Evolutionary conservation across 2,888 invertebrate genomes (phyloP), one percentile per base, ranked within the genome.

Genomic region (Drosophila falleni): DNA sequence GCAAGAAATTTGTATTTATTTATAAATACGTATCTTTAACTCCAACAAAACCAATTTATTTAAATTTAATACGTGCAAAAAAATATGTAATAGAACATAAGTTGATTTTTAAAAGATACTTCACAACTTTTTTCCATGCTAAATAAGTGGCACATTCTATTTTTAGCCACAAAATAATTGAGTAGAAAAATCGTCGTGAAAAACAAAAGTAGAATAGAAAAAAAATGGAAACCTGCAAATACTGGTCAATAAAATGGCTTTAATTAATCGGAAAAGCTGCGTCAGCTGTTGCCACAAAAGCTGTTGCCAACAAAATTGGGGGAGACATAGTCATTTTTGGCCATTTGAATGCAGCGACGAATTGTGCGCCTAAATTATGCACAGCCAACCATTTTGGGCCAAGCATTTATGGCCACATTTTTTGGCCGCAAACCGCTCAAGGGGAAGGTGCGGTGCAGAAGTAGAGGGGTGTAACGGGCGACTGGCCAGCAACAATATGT

Each of bases 311-410:
- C 51, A 39, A 66, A 69, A 56, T 70, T 74, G 47, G 41, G 29
- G 11, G 61, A 44, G 31, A 55, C 63, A 58, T 61, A 64, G 68
- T 61, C 54, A 46, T 56, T 23, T 46, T 54, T 51, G 47, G 51
- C 54, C 68, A 79, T 80, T 78, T 72, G 72, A 79, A 81, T 87
- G 86, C 80, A 76, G 61, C 75, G 78, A 76, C 79, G 87, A 89
- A 81, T 88, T 82, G 86, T 68, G 78, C 66, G 86, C 87, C 85
- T 87, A 85, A 87, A 87, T 89, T 87, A 87, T 87, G 89, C 78
- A 89, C 71, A 71, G 64, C 73, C 84, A 78, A 65, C 75, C 70
- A 50, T 80, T 89, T 76, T 73, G 88, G 86, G 74, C 72, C 65
- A 64, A 69, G 70, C 80, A 85, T 80, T 83, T 83, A 81, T 83